phyloP scores from a whole-genome alignment of 2,113 vertebrate species.

The Atlantisia rogersi region DNA sequence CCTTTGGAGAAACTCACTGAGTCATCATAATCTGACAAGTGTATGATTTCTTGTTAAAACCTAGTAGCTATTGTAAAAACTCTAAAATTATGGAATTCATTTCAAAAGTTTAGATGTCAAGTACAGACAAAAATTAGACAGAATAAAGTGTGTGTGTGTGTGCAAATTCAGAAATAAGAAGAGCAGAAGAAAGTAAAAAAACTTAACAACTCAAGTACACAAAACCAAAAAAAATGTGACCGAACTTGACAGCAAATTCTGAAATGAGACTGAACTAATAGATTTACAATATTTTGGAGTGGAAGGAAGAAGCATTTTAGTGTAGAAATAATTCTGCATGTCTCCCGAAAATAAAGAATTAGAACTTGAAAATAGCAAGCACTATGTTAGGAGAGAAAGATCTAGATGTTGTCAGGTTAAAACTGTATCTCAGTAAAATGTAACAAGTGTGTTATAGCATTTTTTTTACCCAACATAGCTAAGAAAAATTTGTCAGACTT shows the following conservation, averaged over 20 bases:
- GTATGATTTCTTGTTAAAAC: conserved; percentile 8
- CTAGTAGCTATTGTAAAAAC: background rate
- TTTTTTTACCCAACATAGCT: background rate
- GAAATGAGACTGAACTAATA: background rate
- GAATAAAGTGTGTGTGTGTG: background rate
- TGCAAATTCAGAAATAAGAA: background rate
- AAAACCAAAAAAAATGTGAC: background rate
- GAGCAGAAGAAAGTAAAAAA: background rate
- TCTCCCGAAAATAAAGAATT: background rate
- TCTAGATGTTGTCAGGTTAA: background rate
- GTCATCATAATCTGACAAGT: conserved; percentile 30
- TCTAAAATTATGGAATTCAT: conserved; percentile 20
- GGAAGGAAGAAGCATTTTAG: background rate
- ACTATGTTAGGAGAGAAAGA: background rate
- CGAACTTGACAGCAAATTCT: background rate
- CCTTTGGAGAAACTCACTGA: conserved; percentile 43
- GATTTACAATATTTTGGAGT: background rate
- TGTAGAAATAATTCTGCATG: background rate
- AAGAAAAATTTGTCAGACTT: background rate
- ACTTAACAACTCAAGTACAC: accelerated
- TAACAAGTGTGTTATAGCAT: background rate
- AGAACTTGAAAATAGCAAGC: background rate
- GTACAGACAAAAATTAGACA: background rate
- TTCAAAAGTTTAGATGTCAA: background rate
- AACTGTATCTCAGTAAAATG: background rate